Evolutionary conservation across 2,797 vertebrate genomes (phyloP), one percentile per base, ranked within the genome.

Genomic region (Mergus octosetaceus): DNA sequence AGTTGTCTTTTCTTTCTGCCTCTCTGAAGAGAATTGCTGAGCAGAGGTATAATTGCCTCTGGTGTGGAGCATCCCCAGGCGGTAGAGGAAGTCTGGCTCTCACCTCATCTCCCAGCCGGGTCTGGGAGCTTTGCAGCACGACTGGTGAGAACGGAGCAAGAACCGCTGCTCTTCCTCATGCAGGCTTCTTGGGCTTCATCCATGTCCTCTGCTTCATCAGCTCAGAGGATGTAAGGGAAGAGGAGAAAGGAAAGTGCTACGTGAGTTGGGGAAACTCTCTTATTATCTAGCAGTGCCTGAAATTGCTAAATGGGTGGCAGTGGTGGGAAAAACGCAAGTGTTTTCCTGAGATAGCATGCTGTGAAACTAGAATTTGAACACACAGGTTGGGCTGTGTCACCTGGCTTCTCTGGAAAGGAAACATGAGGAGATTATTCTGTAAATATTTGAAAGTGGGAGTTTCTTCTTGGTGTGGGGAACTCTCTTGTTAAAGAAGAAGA

Each of bases 141-240:
- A n/a, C 58, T 53, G 51, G 12, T 0, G 9, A 94, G 61, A 56
- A 82, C 4, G 10, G 74, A 93, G 68, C 34, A 66, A 71, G 64
- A 72, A 83, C 41, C 4, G 1, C 49, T 77, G 49, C 20, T 73
- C 43, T 60, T 92, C 60, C 27, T 71, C 27, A 28, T 41, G 43
- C 39, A 68, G 47, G 56, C 51, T 77, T 65, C 51, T 54, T 68
- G 51, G 13, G 39, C 20, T 4, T 85, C 56, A 16, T 34, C 57
- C 11, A 1, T 0, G 1, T 57, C 6, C 34, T 87, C 30, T 79
- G 30, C 62, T 80, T 93, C 25, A 13, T 36, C 4, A 1, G 0
- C 81, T 83, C 4, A 32, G 34, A 80, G 27, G 7, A 36, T 69
- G 7, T 83, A 75, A 90, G 18, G 61, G 61, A 94, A 87, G 53